Conservation (phyloP, 1,140 invertebrate species). For the Cyrtorhinus lividipennis region DNA sequence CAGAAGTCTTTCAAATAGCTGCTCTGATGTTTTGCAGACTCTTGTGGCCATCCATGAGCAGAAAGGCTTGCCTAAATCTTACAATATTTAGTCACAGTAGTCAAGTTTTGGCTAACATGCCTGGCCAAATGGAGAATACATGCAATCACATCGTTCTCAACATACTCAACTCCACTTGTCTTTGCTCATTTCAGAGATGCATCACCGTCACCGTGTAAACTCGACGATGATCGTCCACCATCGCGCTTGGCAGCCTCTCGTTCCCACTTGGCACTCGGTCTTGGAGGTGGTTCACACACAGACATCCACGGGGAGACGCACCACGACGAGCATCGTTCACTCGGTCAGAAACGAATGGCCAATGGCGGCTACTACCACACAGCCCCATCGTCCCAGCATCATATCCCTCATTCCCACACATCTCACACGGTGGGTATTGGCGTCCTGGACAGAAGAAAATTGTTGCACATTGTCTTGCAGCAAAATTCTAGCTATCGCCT, state of each 20-base stretch:
- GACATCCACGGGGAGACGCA: constrained; percentile 21
- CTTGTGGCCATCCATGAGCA: too few relatives aligned
- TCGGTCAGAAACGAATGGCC: constrained; percentile 16
- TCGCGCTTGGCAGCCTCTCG: constrained; percentile 47
- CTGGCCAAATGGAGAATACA: too few relatives aligned
- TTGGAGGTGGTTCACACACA: constrained; percentile 38
- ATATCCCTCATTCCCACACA: constrained; percentile 8
- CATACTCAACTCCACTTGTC: too few relatives aligned
- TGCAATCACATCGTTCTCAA: too few relatives aligned
- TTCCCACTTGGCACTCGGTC: constrained; percentile 51
- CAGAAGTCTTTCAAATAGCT: too few relatives aligned
- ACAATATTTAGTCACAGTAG: too few relatives aligned
- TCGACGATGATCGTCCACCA: not conserved
- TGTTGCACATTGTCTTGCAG: not conserved
- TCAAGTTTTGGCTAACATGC: too few relatives aligned
- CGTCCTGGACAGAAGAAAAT: not conserved
- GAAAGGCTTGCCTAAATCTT: too few relatives aligned
- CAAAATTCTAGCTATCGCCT: too few relatives aligned
- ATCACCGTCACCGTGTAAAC: constrained; percentile 18
- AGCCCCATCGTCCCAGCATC: constrained; percentile 27
- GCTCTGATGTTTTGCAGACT: too few relatives aligned
- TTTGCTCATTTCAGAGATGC: constrained; percentile 18
- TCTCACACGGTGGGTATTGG: not conserved
- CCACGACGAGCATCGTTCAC: constrained; percentile 14
- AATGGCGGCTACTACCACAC: constrained; percentile 67